phyloP scores from a whole-genome alignment of 2,113 vertebrate genomes.

The Dryoscopus gambensis region DNA sequence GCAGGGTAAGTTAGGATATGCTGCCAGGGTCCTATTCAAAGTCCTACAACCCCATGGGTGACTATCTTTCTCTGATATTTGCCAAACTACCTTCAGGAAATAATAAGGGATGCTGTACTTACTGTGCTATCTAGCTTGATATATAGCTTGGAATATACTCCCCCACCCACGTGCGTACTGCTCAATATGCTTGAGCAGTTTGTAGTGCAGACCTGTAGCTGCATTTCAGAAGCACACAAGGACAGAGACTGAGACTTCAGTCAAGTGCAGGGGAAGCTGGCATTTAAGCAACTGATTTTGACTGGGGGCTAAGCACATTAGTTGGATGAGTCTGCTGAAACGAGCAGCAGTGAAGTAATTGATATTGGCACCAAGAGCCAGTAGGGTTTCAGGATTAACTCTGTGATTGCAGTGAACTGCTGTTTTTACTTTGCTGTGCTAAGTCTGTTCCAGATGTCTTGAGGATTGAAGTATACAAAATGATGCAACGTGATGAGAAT shows the following conservation, averaged over 20 bases:
- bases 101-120: not conserved
- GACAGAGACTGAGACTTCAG: not conserved
- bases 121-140: not conserved
- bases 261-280: not conserved
- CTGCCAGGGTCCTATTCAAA: not conserved
- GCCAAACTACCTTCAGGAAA: not conserved
- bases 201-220: not conserved
- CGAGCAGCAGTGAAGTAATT: not conserved
- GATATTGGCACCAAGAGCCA: not conserved
- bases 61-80: not conserved
- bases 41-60: not conserved
- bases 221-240: not conserved
- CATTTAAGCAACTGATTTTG: not conserved
- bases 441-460: not conserved
- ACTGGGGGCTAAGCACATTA: not conserved
- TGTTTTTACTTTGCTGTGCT: not conserved
- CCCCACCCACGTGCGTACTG: not conserved
- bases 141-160: not conserved
- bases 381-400: slow-evolving; percentile 3
- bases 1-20: not conserved
- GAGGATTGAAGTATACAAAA: not conserved
- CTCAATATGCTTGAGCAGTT: not conserved
- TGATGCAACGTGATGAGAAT: not conserved
- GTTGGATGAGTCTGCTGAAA: not conserved
- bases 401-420: not conserved